phyloP scores from a whole-genome alignment of 2,888 invertebrate species.

The Endotricha flammealis region DNA sequence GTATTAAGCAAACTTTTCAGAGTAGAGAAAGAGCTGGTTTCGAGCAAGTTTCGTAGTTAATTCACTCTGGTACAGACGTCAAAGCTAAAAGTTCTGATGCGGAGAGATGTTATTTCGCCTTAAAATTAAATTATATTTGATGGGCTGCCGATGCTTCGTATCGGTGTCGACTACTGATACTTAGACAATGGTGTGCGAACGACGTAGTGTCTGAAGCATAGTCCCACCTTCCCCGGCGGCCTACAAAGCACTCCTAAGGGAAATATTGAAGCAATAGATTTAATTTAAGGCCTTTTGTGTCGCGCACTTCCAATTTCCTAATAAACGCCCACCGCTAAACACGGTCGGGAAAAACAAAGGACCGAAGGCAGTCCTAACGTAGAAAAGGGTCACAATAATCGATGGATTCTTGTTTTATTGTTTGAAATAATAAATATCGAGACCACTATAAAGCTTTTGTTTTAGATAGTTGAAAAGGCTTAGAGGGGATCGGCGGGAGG shows the following conservation, averaged over 20 bases:
- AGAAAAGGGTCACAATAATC: slow-evolving; percentile 48
- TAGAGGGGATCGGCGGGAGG: slow-evolving; percentile 24
- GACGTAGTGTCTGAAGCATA: slow-evolving; percentile 13
- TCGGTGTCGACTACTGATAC: background rate
- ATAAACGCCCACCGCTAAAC: slow-evolving; percentile 55
- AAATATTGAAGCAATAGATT: slow-evolving; percentile 64
- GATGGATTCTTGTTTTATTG: slow-evolving; percentile 48
- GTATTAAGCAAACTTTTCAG: slow-evolving; percentile 27
- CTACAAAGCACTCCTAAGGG: slow-evolving; percentile 48
- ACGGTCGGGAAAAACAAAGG: slow-evolving; percentile 53
- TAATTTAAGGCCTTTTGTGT: slow-evolving; percentile 68
- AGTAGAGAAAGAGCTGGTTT: slow-evolving; percentile 27
- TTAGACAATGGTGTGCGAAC: background rate
- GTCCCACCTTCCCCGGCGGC: slow-evolving; percentile 32
- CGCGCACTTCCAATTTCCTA: slow-evolving; percentile 61
- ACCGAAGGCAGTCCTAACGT: slow-evolving; percentile 36
- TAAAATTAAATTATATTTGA: background rate
- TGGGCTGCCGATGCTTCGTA: slow-evolving; percentile 9
- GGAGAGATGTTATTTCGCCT: background rate
- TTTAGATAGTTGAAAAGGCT: slow-evolving; percentile 27
- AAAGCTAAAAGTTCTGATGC: slow-evolving; percentile 18
- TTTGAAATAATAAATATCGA: slow-evolving; percentile 46
- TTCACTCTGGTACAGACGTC: slow-evolving; percentile 19
- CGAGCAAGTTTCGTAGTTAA: slow-evolving; percentile 31
- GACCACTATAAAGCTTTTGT: slow-evolving; percentile 31